A percentile compares a stretch with the other conserved stretches of the same genome.
phyloP scores from a whole-genome alignment of 2,797 vertebrate genomes.

The Coilia nasus region DNA sequence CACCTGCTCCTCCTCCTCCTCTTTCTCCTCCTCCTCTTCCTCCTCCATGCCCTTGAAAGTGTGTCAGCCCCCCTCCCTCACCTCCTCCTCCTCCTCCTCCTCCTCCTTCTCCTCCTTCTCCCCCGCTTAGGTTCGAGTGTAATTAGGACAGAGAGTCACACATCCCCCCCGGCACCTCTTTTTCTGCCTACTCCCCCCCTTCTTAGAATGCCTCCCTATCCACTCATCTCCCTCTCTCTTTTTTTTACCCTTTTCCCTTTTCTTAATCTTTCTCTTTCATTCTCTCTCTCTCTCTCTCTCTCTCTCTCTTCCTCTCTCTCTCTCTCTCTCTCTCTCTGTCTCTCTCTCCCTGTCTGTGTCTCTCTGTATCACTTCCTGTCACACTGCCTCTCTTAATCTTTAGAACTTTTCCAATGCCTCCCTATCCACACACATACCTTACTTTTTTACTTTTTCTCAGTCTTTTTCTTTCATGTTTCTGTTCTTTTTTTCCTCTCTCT shows the following conservation, averaged over 20 bases:
- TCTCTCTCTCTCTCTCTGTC: constrained; percentile 28
- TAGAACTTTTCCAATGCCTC: not conserved
- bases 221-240: constrained; percentile 36
- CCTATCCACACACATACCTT: too few species aligned
- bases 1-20: too few species aligned
- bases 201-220: constrained; percentile 3
- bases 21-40: not conserved
- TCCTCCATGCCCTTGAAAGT: constrained; percentile 49
- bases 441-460: not conserved
- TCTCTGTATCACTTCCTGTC: not conserved
- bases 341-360: constrained; percentile 21
- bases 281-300: constrained; percentile 31
- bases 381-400: not conserved
- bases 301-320: constrained; percentile 21
- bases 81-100: not conserved
- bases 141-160: constrained; percentile 65
- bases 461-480: not conserved
- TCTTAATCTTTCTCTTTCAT: not conserved
- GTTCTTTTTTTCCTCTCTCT: constrained; percentile 21
- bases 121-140: constrained; percentile 59
- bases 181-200: constrained; percentile 29
- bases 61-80: constrained; percentile 57
- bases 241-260: not conserved
- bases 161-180: constrained; percentile 48
- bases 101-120: constrained; percentile 42